Percentiles rank a stretch among this genome's conserved stretches.
These are phyloP conservation scores for Macaca fascicularis DNA, from an alignment of 2,113 vertebrate species.

Conservation along the genomic window T2T-MFA8v1.1 NC_088388.1:71104501-71105000, in stretches of 20 bases:
- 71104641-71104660: neutral
- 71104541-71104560: neutral
- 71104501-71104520: neutral
- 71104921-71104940: slow-evolving; percentile 78
- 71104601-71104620: neutral
- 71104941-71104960: slow-evolving; percentile 76
- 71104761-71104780: neutral
- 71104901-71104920: slow-evolving; percentile 73
- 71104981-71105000: slow-evolving; percentile 98
- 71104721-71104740: neutral
- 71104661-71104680: neutral
- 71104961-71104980: slow-evolving; percentile 85
- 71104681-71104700: neutral
- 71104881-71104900: neutral
- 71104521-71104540: neutral
- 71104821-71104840: neutral
- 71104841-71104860: slow-evolving; percentile 15
- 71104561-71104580: neutral
- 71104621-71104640: neutral
- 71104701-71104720: neutral
- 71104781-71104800: slow-evolving; percentile 29
- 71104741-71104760: neutral
- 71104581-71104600: neutral
- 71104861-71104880: slow-evolving; percentile 37
- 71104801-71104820: neutral